A percentile compares a stretch with the other conserved stretches of the same genome.
phyloP scores from a whole-genome alignment of 2,888 invertebrate species.

The Stegophylla sp. region DNA sequence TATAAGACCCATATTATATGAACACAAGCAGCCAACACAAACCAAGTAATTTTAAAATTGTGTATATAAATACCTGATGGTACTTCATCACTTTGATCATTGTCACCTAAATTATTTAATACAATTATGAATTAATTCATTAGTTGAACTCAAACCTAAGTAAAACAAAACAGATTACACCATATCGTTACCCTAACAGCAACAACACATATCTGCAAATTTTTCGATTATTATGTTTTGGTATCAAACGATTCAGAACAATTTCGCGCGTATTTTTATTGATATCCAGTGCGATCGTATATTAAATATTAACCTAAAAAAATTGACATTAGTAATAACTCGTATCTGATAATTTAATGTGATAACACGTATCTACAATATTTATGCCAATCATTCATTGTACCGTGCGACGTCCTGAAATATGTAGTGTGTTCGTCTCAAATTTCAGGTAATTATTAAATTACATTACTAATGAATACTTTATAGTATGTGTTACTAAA shows the following conservation, averaged over 20 bases:
- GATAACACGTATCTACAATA: conserved; percentile 25
- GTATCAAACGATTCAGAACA: not conserved
- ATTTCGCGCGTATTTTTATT: not conserved
- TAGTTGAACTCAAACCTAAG: too few relatives aligned
- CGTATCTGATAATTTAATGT: conserved; percentile 19
- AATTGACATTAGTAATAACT: not conserved
- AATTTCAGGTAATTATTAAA: conserved; percentile 27
- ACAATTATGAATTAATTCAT: too few relatives aligned
- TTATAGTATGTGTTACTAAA: conserved; percentile 5
- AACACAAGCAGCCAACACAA: too few relatives aligned
- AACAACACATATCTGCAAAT: conserved; percentile 17
- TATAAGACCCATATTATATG: too few relatives aligned
- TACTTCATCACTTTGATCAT: too few relatives aligned
- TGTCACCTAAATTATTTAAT: too few relatives aligned
- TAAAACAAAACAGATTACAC: too few relatives aligned
- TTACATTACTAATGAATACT: not conserved
- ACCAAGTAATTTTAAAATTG: too few relatives aligned
- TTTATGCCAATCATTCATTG: not conserved
- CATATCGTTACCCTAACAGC: conserved; percentile 3
- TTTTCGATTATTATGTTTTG: not conserved
- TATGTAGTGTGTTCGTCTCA: not conserved
- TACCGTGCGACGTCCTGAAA: not conserved
- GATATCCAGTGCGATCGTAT: too few relatives aligned
- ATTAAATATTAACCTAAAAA: conserved; percentile 8
- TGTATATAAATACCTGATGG: too few relatives aligned